These are phyloP conservation scores for Callospermophilus lateralis DNA, from an alignment of 2,113 vertebrate genomes.

Conservation along the genomic window DNA sequence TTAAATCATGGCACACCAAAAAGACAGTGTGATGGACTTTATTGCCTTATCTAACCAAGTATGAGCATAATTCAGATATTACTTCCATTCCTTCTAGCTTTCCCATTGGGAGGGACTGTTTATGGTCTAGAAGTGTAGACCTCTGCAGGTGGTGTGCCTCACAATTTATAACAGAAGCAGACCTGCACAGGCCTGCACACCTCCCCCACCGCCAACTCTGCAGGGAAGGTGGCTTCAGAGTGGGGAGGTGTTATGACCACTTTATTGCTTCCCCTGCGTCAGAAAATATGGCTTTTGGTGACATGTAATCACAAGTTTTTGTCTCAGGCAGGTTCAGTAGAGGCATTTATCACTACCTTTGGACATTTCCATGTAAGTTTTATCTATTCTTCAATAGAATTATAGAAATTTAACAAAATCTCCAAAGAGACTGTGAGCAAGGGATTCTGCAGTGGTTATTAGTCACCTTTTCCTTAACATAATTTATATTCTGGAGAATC, in stretches of 20 bases:
- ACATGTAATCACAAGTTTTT: slow-evolving; percentile 37
- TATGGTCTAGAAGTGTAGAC: background rate
- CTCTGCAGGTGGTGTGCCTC: background rate
- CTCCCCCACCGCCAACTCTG: background rate
- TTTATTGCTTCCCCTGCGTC: background rate
- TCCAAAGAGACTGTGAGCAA: background rate
- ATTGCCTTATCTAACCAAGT: slow-evolving; percentile 9
- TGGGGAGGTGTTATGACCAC: background rate
- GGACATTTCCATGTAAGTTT: slow-evolving; percentile 22
- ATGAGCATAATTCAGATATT: slow-evolving; percentile 11
- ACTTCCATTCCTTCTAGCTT: slow-evolving; percentile 17
- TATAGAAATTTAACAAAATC: slow-evolving; percentile 36
- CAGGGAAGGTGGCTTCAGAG: background rate
- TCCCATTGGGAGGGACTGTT: slow-evolving; percentile 9
- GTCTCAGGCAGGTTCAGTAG: background rate
- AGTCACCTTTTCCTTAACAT: background rate
- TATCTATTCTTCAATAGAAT: slow-evolving; percentile 51
- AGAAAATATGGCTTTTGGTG: slow-evolving; percentile 36
- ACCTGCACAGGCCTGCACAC: background rate
- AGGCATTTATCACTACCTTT: slow-evolving; percentile 28
- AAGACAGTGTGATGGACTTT: background rate
- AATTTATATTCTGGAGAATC: background rate
- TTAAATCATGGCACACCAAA: background rate
- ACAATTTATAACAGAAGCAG: background rate
- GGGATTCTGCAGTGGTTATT: background rate